Evolutionary conservation across 1,140 invertebrate species (phyloP).

Genomic region (Cataglyphis hispanica): DNA sequence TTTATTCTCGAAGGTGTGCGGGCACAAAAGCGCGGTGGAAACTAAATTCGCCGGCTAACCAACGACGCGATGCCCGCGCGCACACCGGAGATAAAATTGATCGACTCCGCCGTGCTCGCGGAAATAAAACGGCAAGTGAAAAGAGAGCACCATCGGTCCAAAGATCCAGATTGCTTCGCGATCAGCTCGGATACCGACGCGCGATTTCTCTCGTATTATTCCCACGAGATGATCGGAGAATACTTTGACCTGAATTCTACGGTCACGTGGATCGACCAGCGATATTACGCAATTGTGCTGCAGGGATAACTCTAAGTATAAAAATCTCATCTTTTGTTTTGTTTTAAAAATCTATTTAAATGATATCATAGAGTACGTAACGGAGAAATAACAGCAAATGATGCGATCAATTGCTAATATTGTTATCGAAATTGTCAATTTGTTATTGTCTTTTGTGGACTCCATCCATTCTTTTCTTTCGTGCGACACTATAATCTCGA

Average conservation of each 20-base stretch:
- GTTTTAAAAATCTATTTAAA: background rate
- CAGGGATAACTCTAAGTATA: background rate
- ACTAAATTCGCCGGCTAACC: slow-evolving; percentile 60
- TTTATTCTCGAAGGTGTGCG: slow-evolving; percentile 31
- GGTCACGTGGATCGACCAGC: background rate
- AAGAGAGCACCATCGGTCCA: background rate
- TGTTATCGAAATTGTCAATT: too few relatives aligned
- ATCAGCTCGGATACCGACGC: background rate
- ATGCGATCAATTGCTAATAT: background rate
- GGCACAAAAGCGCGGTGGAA: slow-evolving; percentile 47
- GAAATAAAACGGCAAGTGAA: slow-evolving; percentile 33
- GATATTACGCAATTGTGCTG: background rate
- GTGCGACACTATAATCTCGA: too few relatives aligned
- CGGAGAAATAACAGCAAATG: background rate
- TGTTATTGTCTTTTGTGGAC: too few relatives aligned
- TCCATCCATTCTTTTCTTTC: too few relatives aligned
- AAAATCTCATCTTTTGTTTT: background rate
- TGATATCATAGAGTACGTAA: background rate
- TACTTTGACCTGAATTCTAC: background rate
- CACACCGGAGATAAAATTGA: slow-evolving; percentile 50
- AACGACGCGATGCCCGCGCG: slow-evolving; percentile 34
- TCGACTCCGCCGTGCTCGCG: slow-evolving; percentile 29
- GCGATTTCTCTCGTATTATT: background rate
- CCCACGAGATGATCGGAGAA: slow-evolving; percentile 19
- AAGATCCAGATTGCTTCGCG: slow-evolving; percentile 27